phyloP scores from a whole-genome alignment of 2,888 invertebrate genomes.

The Cataglyphis altisquamis region DNA sequence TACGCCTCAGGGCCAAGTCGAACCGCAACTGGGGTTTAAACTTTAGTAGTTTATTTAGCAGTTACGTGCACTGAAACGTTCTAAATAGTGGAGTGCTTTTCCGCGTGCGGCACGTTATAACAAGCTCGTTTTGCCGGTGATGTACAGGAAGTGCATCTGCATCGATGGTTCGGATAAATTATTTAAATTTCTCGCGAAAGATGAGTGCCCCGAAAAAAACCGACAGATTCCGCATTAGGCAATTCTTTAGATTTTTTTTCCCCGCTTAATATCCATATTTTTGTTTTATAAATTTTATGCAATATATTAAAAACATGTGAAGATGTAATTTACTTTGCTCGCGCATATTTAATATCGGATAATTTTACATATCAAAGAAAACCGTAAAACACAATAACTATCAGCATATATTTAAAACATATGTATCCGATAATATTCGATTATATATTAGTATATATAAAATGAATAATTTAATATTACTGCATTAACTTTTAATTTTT shows the following conservation, averaged over 20 bases:
- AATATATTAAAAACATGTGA: not conserved
- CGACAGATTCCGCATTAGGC: not conserved
- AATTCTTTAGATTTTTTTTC: not conserved
- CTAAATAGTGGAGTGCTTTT: constrained; percentile 60
- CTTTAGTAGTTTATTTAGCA: constrained; percentile 74
- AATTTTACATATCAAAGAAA: constrained; percentile 29
- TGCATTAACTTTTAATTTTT: constrained; percentile 32
- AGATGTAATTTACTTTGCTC: constrained; percentile 6
- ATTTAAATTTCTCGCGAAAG: constrained; percentile 38
- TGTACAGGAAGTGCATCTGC: constrained; percentile 26
- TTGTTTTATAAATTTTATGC: constrained; percentile 1
- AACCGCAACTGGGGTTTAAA: constrained; percentile 70
- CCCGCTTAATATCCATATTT: not conserved
- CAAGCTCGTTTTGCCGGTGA: constrained; percentile 41
- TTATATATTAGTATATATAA: constrained; percentile 9
- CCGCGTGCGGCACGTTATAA: constrained; percentile 58
- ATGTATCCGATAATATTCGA: constrained; percentile 12
- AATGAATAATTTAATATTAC: not conserved
- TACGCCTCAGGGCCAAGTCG: constrained; percentile 65
- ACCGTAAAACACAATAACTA: not conserved
- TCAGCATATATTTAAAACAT: constrained; percentile 9
- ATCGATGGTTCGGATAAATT: constrained; percentile 25
- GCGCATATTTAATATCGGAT: constrained; percentile 2
- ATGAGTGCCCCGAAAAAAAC: not conserved
- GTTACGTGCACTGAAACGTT: constrained; percentile 63